Base-by-base conservation (phyloP, 1,140 invertebrate genomes). In the Hypsibius dujardini region DNA sequence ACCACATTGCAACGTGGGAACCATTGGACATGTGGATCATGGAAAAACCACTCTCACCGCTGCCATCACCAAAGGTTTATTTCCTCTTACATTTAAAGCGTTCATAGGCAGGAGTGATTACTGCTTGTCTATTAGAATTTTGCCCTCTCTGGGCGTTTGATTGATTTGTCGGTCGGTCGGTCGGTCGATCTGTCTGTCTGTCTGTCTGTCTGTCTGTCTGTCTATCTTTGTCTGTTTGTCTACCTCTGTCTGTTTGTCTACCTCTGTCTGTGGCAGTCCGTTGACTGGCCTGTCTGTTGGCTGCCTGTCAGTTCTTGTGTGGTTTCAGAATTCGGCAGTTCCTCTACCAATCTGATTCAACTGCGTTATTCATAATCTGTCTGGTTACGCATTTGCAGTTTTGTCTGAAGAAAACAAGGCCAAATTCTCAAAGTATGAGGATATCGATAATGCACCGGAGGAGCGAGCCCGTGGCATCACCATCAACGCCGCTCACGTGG, bases 11-110 rank as follows among this genome's bases (percentile, higher is more conserved):
- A 96, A 95, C 83, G 84, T 96, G 62, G 94, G 94, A 42, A 98
- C 95, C 2, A 98, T 98, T 76, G 95, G 95, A 1, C 95, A 98
- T 82, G 92, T 98, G 40, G 95, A 98, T 84, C 95, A 98, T 82
- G 93, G 95, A 0, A 98, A 98, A 83, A 96, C 94, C 1, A 97
- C 94, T 0, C 80, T 98, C 2, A 97, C 94, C 46, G 90, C 95
- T 40, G 95, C 95, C 2, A 95, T 98, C 71, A 98, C 95, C 0
- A 92, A 90, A 83, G 83, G 89, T 56, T 78, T 88, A 72, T 56
- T 7, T n/a, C 50, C 7, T 56, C 50, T 28, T 28, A 28, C 28
- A 28, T 28, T 28, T 28, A 28, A 28, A 28, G 28, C 28, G 28
- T 28, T 28, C 28, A 28, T 28, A 28, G 28, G 28, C 28, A 28